Base-by-base conservation (phyloP, 2,797 vertebrate species). In the Caiman crocodilus region DNA sequence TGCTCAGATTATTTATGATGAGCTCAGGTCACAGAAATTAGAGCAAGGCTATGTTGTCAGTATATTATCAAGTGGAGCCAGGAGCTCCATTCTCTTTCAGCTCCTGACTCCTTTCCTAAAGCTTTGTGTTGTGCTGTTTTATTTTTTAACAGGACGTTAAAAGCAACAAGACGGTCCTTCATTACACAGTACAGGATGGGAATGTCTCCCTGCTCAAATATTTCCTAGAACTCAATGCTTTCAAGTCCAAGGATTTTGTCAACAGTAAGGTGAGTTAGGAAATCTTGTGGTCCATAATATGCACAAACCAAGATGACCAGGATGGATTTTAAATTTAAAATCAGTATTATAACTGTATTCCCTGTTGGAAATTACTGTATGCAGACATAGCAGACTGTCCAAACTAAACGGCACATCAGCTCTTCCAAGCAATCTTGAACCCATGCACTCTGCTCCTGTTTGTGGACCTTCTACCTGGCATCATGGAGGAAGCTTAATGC, bases 151-250 rank as follows among this genome's bases (percentile, higher is more conserved):
- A 93, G 96, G 97, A 97, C 30, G 86, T 97, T 80, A 96, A 97
- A 85, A 95, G 97, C 93, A 97, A 90, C 81, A 96, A 96, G 84
- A 97, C 94, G 2, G 92, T 96, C 55, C 91, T 96, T 55, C 93
- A 92, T 84, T 94, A 91, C 14, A 81, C 96, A 3, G 91, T 96
- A 2, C 96, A 97, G 81, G 92, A 93, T 35, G 94, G 95, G 73
- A 96, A 96, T 2, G 1, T 95, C 76, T 84, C 77, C 15, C 73
- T 95, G 80, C 93, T 97, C 76, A 96, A 90, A 42, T 95, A 94
- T 20, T 95, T 97, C 90, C 90, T 97, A 92, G 91, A 97, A 90
- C 82, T 93, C 63, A 90, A 84, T 1, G 79, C 90, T 82, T 95
- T 91, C 92, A 95, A 89, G 30, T 92, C 90, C 90, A 92, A 91